Base-by-base conservation (phyloP, 1,140 invertebrate species). In the Triops longicaudatus region DNA sequence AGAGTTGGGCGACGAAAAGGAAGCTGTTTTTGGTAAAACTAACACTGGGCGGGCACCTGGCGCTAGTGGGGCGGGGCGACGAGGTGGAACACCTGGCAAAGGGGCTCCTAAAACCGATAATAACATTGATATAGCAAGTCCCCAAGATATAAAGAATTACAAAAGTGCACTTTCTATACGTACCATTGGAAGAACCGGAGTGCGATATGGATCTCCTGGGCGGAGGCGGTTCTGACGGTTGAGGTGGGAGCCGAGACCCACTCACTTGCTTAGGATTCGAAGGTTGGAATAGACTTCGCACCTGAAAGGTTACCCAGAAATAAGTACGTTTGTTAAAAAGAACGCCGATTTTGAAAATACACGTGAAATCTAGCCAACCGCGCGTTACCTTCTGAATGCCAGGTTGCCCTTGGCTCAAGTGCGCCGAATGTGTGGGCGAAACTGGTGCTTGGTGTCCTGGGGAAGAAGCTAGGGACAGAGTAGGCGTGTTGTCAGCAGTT, bases 401-500 rank as follows among this genome's bases (percentile, higher is more conserved):
- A 43, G 76, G 78, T 42, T 78, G 78, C 81, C 80, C 84, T 78
- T 83, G 85, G 73, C 77, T 50, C 72, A 78, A 50, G 75, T 72
- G 77, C 44, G 76, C 76, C 28, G 44, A 27, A 17, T 73, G 76
- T 22, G 76, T 73, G 28, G 72, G 73, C 28, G 77, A 79, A 27
- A 50, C 78, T 83, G 84, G 77, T 83, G 81, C 74, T 79, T 82
- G 10, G 82, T 78, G 73, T 80, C 82, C 77, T 85, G 84, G 80
- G 84, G 85, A 78, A 86, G 74, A 17, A 44, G 26, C 43, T n/a
- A n/a, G 3, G n/a, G 76, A 17, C 9, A 63, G 22, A 63, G 50
- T 63, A 17, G 50, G 50, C 50, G 76, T 78, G 17, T 80, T 84
- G 83, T 90, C 92, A 28, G 91, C 89, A 72, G 91, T 93, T 86